phyloP scores from a whole-genome alignment of 2,797 vertebrate genomes.

The Acanthopagrus latus region DNA sequence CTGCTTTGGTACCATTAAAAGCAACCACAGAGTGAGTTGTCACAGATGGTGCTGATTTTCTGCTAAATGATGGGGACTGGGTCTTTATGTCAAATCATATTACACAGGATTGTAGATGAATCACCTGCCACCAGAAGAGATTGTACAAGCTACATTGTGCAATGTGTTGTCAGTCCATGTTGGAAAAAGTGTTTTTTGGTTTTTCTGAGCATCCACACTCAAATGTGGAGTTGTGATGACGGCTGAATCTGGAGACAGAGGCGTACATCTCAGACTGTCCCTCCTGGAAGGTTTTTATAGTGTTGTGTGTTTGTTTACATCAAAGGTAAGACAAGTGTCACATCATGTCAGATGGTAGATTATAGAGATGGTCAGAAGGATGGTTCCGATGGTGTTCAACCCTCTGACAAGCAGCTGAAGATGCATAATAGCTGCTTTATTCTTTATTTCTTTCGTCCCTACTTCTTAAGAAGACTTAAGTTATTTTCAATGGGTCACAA shows the following conservation, averaged over 20 bases:
- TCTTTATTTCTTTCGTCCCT: neutral
- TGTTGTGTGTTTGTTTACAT: neutral
- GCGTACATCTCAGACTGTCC: no score
- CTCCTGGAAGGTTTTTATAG: no score
- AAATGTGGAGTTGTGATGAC: neutral
- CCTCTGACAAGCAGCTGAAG: neutral
- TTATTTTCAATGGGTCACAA: neutral
- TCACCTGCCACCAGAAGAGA: neutral
- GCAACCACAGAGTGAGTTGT: neutral
- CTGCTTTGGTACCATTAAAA: slow-evolving; percentile 19
- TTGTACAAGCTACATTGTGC: neutral
- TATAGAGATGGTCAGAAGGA: neutral
- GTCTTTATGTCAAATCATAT: slow-evolving; percentile 15
- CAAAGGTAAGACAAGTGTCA: no score
- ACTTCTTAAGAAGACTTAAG: neutral
- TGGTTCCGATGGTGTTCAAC: neutral
- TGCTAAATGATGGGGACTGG: neutral
- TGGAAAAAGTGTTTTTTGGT: neutral
- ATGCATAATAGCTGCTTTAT: neutral
- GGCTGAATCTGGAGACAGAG: no score
- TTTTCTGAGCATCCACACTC: neutral
- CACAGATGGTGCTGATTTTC: slow-evolving; percentile 10
- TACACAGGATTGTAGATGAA: neutral
- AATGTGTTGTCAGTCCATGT: neutral
- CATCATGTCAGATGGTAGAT: neutral